Conservation (phyloP, 2,888 invertebrate species). For the Sphecodes monilicornis region DNA sequence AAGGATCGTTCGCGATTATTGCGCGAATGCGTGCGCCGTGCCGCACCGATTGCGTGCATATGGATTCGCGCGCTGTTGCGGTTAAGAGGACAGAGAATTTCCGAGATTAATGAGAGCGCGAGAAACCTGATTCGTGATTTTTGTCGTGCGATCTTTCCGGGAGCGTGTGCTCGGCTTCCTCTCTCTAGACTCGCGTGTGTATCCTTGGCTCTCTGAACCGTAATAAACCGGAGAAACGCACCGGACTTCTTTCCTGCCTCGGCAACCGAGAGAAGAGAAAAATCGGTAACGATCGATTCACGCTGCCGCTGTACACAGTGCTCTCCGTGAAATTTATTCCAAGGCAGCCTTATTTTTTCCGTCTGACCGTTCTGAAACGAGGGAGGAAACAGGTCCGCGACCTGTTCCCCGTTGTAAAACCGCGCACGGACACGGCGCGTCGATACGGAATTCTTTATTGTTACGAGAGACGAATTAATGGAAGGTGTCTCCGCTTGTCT, state of each 20-base stretch:
- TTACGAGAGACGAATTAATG: conserved; percentile 60
- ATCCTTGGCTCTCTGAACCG: conserved; percentile 55
- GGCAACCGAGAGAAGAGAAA: conserved; percentile 31
- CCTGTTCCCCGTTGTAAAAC: conserved; percentile 57
- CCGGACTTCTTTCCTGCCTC: conserved; percentile 12
- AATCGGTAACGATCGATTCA: conserved; percentile 64
- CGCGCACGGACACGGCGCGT: conserved; percentile 15
- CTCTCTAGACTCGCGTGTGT: conserved; percentile 38
- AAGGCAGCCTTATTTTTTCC: conserved; percentile 59
- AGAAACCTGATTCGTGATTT: conserved; percentile 72
- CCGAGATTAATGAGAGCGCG: conserved; percentile 68
- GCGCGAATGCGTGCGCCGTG: neutral
- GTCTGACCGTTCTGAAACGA: conserved; percentile 21
- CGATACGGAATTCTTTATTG: conserved; percentile 60
- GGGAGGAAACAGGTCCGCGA: conserved; percentile 37
- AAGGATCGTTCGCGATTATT: neutral
- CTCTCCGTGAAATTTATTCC: conserved; percentile 63
- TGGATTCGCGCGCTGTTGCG: neutral
- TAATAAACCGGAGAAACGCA: conserved; percentile 61
- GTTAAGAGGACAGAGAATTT: conserved; percentile 56
- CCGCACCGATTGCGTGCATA: neutral
- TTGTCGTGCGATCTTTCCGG: conserved; percentile 50
- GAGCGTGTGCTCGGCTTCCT: conserved; percentile 24
- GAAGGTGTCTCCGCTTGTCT: conserved; percentile 41
- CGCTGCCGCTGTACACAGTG: conserved; percentile 4